Base-by-base conservation (phyloP, 2,888 invertebrate species). In the Eueremaeus valkanovi region DNA sequence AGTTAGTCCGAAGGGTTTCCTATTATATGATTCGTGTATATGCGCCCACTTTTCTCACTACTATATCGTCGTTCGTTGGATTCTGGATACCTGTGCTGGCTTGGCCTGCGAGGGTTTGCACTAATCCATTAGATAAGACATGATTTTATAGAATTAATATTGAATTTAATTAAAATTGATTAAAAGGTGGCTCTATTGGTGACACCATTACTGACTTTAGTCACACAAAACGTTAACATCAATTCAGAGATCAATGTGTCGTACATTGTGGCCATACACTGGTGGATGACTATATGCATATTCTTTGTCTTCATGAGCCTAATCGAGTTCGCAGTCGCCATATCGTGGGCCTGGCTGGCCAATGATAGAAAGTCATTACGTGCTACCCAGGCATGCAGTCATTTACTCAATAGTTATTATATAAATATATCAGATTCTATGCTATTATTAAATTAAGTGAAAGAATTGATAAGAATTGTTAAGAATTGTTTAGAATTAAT, bases 171-270 rank as follows among this genome's bases (percentile, higher is more conserved):
- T 8, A 36, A 36, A 36, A 36, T 36, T 31, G 31, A 29, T 9
- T 73, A 1, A 27, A 51, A 73, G 70, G 70, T 58, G 9, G 72
- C 58, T 16, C 27, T 79, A 9, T 75, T 75, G 36, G 63, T 93
- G 29, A 93, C 92, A 0, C 93, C 93, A 0, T 85, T 94, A 73
- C 86, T 94, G 51, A 94, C 93, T 27, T 76, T 79, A 27, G 75
- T 79, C n/a, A 79, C 78, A 3, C 79, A 78, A 66, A 78, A 79
- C 18, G 75, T 78, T 29, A 76, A 78, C 16, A 75, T 73, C 29
- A 75, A 76, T 1, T 77, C 75, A 72, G 70, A 70, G 6, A 76
- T 76, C 21, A 74, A 76, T 1, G 82, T 84, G 80, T 75, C 83
- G 80, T 75, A 84, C 81, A 79, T 80, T 18, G 80, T 80, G 51